Evolutionary conservation across 2,113 vertebrate genomes (phyloP).

Genomic region (Ardeotis arabs): DNA sequence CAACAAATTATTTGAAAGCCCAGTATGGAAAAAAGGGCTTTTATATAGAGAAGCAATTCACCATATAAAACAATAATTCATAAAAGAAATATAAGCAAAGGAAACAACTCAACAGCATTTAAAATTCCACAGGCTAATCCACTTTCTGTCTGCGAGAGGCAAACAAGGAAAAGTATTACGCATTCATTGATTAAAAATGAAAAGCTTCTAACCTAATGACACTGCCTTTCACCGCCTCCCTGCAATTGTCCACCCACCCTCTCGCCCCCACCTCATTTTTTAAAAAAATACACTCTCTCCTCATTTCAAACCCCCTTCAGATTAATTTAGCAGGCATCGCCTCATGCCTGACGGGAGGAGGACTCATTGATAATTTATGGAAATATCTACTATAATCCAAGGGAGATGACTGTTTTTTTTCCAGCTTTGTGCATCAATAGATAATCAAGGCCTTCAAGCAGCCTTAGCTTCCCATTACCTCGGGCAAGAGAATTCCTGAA

Average conservation of each 20-base stretch:
- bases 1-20: constrained; percentile 78
- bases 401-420: constrained; percentile 95
- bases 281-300: constrained; percentile 62
- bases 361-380: constrained; percentile 99
- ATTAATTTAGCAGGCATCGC: constrained; percentile 84
- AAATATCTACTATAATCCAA: constrained; percentile 97
- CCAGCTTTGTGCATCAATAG: constrained; percentile 97
- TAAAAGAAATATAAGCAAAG: constrained; percentile 91
- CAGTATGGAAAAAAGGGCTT: constrained; percentile 78
- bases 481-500: constrained; percentile 99
- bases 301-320: constrained; percentile 74
- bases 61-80: constrained; percentile 88
- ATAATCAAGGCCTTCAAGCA: constrained; percentile 99
- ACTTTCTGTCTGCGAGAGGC: constrained; percentile 76
- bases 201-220: constrained; percentile 83
- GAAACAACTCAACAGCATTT: constrained; percentile 84
- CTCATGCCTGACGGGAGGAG: constrained; percentile 82
- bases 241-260: constrained; percentile 68
- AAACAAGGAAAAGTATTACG: constrained; percentile 78
- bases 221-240: constrained; percentile 74
- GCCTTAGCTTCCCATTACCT: constrained; percentile 98
- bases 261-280: not conserved
- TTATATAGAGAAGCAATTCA: constrained; percentile 83
- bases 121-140: constrained; percentile 83
- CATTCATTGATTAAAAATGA: constrained; percentile 91